Percentiles rank a stretch among this genome's conserved stretches.
These are phyloP conservation scores for Pterobdella sp. DNA, from an alignment of 2,888 invertebrate species.

Conservation along the genomic window DNA sequence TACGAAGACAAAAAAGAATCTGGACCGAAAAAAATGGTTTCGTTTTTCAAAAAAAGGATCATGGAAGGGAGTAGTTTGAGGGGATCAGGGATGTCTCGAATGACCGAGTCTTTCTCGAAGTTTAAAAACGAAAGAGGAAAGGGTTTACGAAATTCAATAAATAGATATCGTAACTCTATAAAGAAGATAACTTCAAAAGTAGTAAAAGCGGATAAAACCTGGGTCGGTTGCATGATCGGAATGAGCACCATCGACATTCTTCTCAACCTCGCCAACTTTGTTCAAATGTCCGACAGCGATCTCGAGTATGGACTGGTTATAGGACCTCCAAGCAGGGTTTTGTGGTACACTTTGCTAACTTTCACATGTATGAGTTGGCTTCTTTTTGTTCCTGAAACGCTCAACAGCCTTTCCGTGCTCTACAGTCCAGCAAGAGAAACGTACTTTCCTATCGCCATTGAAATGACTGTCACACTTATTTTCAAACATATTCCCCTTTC, in stretches of 20 bases:
- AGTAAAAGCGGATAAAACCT: conserved; percentile 24
- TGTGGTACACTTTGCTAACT: conserved; percentile 31
- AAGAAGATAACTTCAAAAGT: conserved; percentile 17
- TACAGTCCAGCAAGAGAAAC: conserved; percentile 25
- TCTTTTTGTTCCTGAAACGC: conserved; percentile 34
- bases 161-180: conserved; percentile 20
- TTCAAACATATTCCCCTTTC: conserved; percentile 36
- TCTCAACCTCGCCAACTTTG: conserved; percentile 29
- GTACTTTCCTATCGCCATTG: conserved; percentile 24
- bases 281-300: conserved; percentile 25
- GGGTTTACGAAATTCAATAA: not conserved
- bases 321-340: conserved; percentile 25
- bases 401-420: conserved; percentile 35
- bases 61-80: no score
- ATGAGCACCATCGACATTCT: conserved; percentile 26
- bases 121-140: not conserved
- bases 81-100: not conserved
- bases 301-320: conserved; percentile 29
- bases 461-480: conserved; percentile 29
- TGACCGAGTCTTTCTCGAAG: conserved; percentile 2
- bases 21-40: not conserved
- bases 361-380: conserved; percentile 34
- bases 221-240: conserved; percentile 26
- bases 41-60: not conserved
- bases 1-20: not conserved